These are phyloP conservation scores for Pedionomus torquatus DNA, from an alignment of 2,113 vertebrate genomes.

Conservation along the genomic window DNA sequence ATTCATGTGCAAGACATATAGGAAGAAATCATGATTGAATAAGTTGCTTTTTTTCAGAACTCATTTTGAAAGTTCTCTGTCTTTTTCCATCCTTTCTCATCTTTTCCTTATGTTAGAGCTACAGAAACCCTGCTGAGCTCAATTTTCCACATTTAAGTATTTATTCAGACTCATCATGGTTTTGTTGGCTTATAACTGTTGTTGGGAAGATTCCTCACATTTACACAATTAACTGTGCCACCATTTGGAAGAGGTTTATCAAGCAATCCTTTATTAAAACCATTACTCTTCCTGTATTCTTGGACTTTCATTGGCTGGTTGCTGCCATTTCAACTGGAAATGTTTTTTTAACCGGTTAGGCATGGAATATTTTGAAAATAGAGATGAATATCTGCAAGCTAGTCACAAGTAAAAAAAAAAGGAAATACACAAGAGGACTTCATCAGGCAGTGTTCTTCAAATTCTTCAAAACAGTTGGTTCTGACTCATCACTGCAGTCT, in stretches of 20 bases:
- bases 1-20: not conserved
- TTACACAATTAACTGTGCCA: not conserved
- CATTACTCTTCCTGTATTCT: not conserved
- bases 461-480: not conserved
- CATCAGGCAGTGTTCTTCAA: not conserved
- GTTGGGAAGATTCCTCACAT: not conserved
- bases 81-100: not conserved
- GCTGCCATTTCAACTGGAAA: not conserved
- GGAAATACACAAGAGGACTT: not conserved
- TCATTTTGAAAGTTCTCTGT: not conserved
- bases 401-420: no score
- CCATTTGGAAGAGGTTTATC: not conserved
- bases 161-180: not conserved
- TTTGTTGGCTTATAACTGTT: not conserved
- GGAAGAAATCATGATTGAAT: not conserved
- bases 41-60: not conserved
- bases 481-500: not conserved
- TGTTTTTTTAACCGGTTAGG: not conserved
- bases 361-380: not conserved
- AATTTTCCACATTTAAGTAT: not conserved
- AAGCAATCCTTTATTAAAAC: not conserved
- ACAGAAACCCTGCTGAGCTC: not conserved
- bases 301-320: not conserved
- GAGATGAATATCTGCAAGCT: not conserved
- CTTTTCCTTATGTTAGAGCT: not conserved